Base-by-base conservation (phyloP, 2,797 vertebrate species). In the Pitangus sulphuratus region DNA sequence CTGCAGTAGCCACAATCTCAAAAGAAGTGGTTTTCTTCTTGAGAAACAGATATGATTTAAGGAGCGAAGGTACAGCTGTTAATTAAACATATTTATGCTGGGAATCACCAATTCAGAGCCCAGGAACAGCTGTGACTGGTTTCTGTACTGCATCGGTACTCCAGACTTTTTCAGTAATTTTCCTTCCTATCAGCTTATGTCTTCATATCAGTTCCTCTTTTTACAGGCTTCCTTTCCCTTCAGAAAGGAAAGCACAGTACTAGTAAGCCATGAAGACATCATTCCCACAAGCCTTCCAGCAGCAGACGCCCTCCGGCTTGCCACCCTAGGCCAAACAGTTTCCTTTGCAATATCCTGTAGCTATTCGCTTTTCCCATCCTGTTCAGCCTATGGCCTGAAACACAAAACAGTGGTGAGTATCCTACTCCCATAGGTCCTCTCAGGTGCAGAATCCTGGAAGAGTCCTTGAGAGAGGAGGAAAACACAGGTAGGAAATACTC, bases 181-280 rank as follows among this genome's bases (percentile, higher is more conserved):
- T 92, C 37, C 58, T 71, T 87, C 31, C 66, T 47, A 60, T 16
- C 28, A 47, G 14, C 37, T 87, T 75, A 50, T 8, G 18, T 31
- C 31, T 76, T 65, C 37, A 4, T 28, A 84, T 21, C 26, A 54
- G 18, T 35, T 70, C 35, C 28, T 86, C 15, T 61, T 84, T 53
- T 57, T 80, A 69, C 10, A 72, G 25, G 25, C 12, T 37, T 82
- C 26, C 47, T 61, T 77, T 65, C 48, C 19, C 30, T 53, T 72
- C 54, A 72, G 45, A 64, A 90, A 69, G 71, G 20, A 79, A 83
- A 79, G 16, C 33, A 53, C 39, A 61, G 48, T 42, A 61, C 39
- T 20, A 88, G 54, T 42, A 82, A 68, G 19, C 30, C 2, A 2
- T 5, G 33, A 66, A 81, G 47, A 35, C 0, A 0, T 19, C 2